Base-by-base conservation (phyloP, 2,797 vertebrate genomes). In the Scolopax bukidnonensis region DNA sequence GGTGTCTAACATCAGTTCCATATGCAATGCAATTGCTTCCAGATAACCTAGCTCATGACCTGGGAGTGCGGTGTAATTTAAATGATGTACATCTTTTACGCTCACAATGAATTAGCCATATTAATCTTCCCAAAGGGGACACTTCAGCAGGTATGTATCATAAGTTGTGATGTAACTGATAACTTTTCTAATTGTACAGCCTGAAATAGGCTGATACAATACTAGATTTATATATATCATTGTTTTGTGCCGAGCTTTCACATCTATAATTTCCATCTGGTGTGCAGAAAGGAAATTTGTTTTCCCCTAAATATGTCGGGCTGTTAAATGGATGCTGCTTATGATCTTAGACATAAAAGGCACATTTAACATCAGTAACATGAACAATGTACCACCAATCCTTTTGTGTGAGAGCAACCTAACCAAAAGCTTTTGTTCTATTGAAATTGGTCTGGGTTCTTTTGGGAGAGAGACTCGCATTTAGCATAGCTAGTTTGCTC, bases 221-320 rank as follows among this genome's bases (percentile, higher is more conserved):
- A 45, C n/a, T 73, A 48, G 68, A 89, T 92, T 90, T 94, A 90
- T 84, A 91, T 71, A 75, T 89, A 51, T 11, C 50, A 24, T 80
- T 97, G 59, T 67, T 83, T 95, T 97, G 74, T 93, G 41, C 16
- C 70, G 15, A 33, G 54, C 23, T 69, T 69, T 95, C 88, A 87
- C 67, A 67, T 93, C 91, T 89, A 36, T 80, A 81, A 87, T 93
- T 96, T 95, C 90, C 87, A 95, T 93, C 86, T 95, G 81, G 61
- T 91, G 79, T 85, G 81, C 88, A 96, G 93, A 93, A 97, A 96
- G 78, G 79, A 94, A 96, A 95, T 96, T 90, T 94, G 41, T 88
- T 97, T 93, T 95, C 78, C 41, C 79, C 91, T 95, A 91, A 95
- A 88, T n/a, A 17, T 19, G 56, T 91, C 84, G 69, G 48, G 70